Evolutionary conservation across 2,888 invertebrate genomes (phyloP), one percentile per base, ranked within the genome.

Genomic region (Pristionchus fissidentatus): DNA sequence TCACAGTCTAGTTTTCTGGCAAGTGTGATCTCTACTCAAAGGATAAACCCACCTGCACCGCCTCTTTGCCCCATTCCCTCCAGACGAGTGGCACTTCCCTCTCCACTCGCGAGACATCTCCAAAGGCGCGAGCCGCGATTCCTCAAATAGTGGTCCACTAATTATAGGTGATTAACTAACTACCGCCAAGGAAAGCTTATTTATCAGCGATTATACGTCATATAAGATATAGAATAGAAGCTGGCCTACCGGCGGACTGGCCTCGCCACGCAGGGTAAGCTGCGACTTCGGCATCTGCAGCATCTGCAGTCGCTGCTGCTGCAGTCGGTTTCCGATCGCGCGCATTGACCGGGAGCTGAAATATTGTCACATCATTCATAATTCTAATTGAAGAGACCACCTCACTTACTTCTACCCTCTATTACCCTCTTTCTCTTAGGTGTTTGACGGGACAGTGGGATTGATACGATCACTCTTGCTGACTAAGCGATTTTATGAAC

Each of bases 231-330:
- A 3, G 32, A 10, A 7, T 38, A 66, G 1, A 26, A 7, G 13
- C 10, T 41, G n/a, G n/a, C 3, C 19, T 62, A 81, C 80, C 80
- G 10, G 1, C 62, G 0, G 52, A 35, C 32, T 81, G 80, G 0
- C 62, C 62, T 15, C 10, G 29, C 80, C 80, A 81, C n/a, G 80
- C 60, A 0, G 80, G 80, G 35, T 52, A 81, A 0, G 80, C 26
- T 13, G 46, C 32, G n/a, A n/a, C 38, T 70, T 26, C 4, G 5
- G 5, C 10, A 29, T 35, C n/a, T 19, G 49, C 3, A 29, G 32
- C n/a, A 4, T 52, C 46, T 8, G 29, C 38, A 1, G 52, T 32
- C 15, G 49, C 22, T 19, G 49, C 3, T 49, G 32, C n/a, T 26
- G 22, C 43, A 26, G 38, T 26, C 26, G 22, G 26, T 15, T 22